Percentiles rank a stretch among this genome's conserved stretches.
Evolutionary conservation across 2,888 invertebrate genomes (phyloP).

Genomic region (Rugalucina vietnamica): DNA sequence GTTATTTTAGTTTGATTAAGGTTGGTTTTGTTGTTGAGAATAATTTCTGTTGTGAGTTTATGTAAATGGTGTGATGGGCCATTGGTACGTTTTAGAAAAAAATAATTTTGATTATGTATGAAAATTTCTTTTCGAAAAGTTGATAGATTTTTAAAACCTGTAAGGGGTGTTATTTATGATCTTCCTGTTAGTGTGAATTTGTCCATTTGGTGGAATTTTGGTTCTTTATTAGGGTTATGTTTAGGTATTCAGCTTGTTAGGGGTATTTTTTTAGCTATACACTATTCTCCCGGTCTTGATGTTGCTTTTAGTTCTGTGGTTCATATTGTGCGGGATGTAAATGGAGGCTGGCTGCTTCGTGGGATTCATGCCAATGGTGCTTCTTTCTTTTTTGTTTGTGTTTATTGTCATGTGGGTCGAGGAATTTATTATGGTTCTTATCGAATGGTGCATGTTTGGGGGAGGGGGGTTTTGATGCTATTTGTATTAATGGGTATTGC

Average conservation of each 20-base stretch:
- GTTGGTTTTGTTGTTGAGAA: background rate
- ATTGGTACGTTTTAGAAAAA: background rate
- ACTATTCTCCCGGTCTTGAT: slow-evolving; percentile 88
- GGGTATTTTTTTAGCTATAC: slow-evolving; percentile 89
- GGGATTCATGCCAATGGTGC: slow-evolving; percentile 89
- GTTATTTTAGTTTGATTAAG: background rate
- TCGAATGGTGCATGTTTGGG: slow-evolving; percentile 87
- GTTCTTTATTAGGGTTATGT: slow-evolving; percentile 80
- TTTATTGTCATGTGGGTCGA: slow-evolving; percentile 89
- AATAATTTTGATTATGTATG: background rate
- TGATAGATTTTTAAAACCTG: background rate
- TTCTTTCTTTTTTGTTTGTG: slow-evolving; percentile 89
- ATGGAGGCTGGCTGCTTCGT: slow-evolving; percentile 89
- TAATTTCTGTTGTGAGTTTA: background rate
- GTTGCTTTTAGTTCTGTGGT: slow-evolving; percentile 88
- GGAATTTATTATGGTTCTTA: slow-evolving; percentile 86
- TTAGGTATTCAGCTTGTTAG: slow-evolving; percentile 88
- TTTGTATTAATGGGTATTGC: slow-evolving; percentile 89
- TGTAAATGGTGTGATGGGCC: background rate
- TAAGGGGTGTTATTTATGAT: background rate
- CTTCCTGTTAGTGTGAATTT: slow-evolving; percentile 58
- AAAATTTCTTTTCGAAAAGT: background rate
- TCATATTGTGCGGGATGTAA: slow-evolving; percentile 90
- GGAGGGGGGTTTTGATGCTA: slow-evolving; percentile 88
- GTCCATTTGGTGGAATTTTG: slow-evolving; percentile 87